Conservation (phyloP, 2,113 vertebrate species). For the Baryphthengus martii region DNA sequence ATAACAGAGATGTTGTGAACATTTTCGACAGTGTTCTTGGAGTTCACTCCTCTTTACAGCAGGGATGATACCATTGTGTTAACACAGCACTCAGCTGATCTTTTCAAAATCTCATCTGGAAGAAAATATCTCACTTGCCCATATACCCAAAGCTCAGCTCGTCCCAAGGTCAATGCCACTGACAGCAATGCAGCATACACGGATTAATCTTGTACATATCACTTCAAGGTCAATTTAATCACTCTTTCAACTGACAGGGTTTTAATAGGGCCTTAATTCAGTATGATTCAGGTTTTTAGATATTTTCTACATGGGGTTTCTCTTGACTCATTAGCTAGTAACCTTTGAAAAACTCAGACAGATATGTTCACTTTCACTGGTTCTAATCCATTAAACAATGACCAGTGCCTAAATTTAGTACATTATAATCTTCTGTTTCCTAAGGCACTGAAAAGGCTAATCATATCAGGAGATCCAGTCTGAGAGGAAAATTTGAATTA, state of each 20-base stretch:
- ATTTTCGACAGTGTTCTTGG: not conserved
- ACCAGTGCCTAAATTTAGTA: slow-evolving; percentile 55
- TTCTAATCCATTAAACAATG: slow-evolving; percentile 46
- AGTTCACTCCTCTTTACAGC: not conserved
- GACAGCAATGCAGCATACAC: not conserved
- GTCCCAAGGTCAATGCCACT: not conserved
- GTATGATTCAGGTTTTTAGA: not conserved
- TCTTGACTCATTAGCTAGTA: not conserved
- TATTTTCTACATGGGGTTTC: not conserved
- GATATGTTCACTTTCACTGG: not conserved
- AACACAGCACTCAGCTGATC: not conserved
- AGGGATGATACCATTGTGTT: not conserved
- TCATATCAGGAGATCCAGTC: slow-evolving; percentile 21
- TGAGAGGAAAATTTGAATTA: slow-evolving; percentile 21
- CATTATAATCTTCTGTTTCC: slow-evolving; percentile 33
- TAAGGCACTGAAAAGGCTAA: slow-evolving; percentile 43
- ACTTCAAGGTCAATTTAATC: not conserved
- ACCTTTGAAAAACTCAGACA: slow-evolving; percentile 33
- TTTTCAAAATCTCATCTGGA: not conserved
- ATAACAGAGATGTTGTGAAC: not conserved
- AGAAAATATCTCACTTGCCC: not conserved
- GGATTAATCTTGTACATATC: not conserved
- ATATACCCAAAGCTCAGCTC: not conserved
- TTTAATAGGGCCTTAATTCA: not conserved
- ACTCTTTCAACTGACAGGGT: not conserved